A percentile compares a stretch with the other conserved stretches of the same genome.
Evolutionary conservation across 2,888 invertebrate species (phyloP).

Genomic region (Stictocephala bisonia): DNA sequence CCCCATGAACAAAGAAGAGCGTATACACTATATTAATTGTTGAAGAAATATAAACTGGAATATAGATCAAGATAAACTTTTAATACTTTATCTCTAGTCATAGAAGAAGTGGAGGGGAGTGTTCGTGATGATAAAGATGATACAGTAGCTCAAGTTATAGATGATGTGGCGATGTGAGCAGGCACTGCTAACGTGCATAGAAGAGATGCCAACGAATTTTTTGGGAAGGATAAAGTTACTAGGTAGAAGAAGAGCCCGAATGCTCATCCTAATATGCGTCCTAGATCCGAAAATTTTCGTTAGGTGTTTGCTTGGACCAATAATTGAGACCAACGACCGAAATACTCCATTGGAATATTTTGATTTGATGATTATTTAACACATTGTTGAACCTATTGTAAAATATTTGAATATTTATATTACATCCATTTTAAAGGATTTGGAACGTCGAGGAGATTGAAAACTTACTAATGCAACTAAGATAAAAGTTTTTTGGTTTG

Average conservation of each 20-base stretch:
- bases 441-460: too few species aligned
- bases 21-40: neutral
- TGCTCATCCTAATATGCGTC: neutral
- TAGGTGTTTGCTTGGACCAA: too few species aligned
- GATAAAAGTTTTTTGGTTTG: too few species aligned
- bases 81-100: neutral
- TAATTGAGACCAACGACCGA: too few species aligned
- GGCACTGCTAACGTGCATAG: neutral
- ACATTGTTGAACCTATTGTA: too few species aligned
- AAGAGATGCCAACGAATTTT: neutral
- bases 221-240: neutral
- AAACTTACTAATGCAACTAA: too few species aligned
- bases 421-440: too few species aligned
- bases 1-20: neutral
- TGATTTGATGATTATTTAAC: too few species aligned
- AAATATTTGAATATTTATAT: too few species aligned
- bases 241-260: neutral
- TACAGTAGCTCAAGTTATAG: neutral
- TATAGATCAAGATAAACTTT: neutral
- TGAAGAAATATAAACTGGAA: neutral
- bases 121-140: neutral
- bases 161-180: neutral
- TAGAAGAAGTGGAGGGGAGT: neutral
- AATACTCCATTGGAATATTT: too few species aligned
- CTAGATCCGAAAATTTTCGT: neutral